phyloP scores from a whole-genome alignment of 2,888 invertebrate genomes.

The Conus canariensis region DNA sequence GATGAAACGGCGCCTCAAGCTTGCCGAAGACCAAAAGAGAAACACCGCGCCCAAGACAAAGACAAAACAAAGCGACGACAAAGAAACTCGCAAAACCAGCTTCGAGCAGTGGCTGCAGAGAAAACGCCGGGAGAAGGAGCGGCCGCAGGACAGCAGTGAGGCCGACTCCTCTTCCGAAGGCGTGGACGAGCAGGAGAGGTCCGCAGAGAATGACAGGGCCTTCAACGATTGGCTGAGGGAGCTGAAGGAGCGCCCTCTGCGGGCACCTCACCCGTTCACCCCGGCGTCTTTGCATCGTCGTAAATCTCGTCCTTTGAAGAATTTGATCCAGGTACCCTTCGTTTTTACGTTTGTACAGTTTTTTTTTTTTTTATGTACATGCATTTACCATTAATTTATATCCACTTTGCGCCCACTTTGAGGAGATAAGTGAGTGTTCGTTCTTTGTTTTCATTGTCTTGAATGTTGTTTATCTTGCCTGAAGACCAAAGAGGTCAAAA shows the following conservation, averaged over 20 bases:
- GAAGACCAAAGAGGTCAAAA: too few species aligned
- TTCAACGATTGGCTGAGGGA: constrained; percentile 55
- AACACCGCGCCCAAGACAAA: background rate
- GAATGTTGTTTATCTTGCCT: too few species aligned
- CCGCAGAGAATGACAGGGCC: constrained; percentile 54
- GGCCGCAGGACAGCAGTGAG: constrained; percentile 14
- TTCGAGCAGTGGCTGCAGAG: constrained; percentile 64
- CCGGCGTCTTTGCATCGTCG: constrained; percentile 41
- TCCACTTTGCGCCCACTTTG: too few species aligned
- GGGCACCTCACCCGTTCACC: constrained; percentile 34
- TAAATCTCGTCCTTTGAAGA: constrained; percentile 44
- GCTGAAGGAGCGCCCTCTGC: constrained; percentile 39
- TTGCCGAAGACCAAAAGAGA: constrained; percentile 47
- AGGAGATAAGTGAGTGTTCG: too few species aligned
- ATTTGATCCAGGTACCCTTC: constrained; percentile 39
- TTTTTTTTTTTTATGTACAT: background rate
- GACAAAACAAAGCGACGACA: background rate
- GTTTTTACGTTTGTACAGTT: background rate
- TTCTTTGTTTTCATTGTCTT: too few species aligned
- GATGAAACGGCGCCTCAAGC: constrained; percentile 48
- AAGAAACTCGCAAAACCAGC: constrained; percentile 54
- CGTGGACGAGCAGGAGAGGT: constrained; percentile 52
- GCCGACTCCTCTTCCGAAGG: constrained; percentile 40
- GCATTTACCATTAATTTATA: too few species aligned
- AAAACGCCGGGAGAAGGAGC: constrained; percentile 46